A percentile compares a stretch with the other conserved stretches of the same genome.
phyloP scores from a whole-genome alignment of 1,140 invertebrate genomes.

The Octopus sinensis region DNA sequence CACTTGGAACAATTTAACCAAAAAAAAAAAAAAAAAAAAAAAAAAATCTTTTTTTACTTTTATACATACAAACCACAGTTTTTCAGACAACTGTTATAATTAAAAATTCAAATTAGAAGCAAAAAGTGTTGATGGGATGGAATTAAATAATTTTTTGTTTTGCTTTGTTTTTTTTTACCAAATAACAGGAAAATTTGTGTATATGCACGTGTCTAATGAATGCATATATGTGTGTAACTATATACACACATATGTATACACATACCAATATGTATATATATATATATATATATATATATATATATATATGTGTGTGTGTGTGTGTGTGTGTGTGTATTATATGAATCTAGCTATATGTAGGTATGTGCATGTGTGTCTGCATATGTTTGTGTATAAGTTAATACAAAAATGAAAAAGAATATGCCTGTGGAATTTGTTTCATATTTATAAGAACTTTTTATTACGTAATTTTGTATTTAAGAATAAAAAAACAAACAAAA shows the following conservation, averaged over 20 bases:
- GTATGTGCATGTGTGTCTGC: background rate
- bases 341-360: background rate
- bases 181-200: background rate
- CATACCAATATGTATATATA: background rate
- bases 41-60: too few relatives aligned
- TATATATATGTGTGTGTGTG: background rate
- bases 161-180: background rate
- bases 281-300: background rate
- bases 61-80: too few relatives aligned
- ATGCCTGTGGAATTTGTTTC: too few relatives aligned
- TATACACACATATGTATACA: background rate
- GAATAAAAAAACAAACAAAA: too few relatives aligned
- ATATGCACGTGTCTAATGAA: background rate
- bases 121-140: background rate
- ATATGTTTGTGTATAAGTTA: background rate
- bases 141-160: background rate
- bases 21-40: too few relatives aligned
- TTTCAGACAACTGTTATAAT: background rate
- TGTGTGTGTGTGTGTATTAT: background rate
- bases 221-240: background rate
- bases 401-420: background rate
- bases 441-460: too few relatives aligned
- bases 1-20: too few relatives aligned
- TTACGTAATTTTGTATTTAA: too few relatives aligned
- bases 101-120: constrained; percentile 5